A percentile compares a stretch with the other conserved stretches of the same genome.
Evolutionary conservation across 2,888 invertebrate genomes (phyloP).

Genomic region (Anticlea derivata): DNA sequence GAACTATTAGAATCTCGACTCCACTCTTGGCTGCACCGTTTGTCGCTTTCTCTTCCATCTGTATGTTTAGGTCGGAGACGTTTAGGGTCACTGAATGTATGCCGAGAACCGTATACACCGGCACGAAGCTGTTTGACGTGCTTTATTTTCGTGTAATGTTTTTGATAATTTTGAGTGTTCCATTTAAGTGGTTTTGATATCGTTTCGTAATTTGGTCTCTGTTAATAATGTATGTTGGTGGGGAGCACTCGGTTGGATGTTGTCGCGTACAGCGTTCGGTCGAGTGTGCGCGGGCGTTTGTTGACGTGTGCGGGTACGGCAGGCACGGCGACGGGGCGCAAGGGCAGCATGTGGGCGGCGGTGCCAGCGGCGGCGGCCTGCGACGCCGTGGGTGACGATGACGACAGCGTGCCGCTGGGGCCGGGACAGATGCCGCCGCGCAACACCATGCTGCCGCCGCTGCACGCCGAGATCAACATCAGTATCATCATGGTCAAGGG

Average conservation of each 20-base stretch:
- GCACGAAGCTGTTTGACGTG: conserved; percentile 83
- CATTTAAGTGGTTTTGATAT: conserved; percentile 73
- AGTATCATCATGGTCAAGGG: conserved; percentile 96
- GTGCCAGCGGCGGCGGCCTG: conserved; percentile 73
- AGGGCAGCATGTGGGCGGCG: conserved; percentile 83
- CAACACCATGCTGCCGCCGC: conserved; percentile 87
- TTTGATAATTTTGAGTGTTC: conserved; percentile 71
- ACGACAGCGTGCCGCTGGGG: conserved; percentile 86
- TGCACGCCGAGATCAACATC: conserved; percentile 92
- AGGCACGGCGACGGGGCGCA: conserved; percentile 82
- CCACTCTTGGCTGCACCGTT: conserved; percentile 83
- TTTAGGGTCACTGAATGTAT: conserved; percentile 60
- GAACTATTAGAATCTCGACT: conserved; percentile 80
- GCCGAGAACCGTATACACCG: conserved; percentile 73
- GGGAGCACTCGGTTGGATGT: conserved; percentile 4
- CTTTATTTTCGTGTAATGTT: conserved; percentile 78
- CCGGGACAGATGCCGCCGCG: conserved; percentile 93
- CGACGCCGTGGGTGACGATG: conserved; percentile 63
- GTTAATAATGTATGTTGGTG: conserved; percentile 43
- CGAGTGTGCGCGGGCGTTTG: conserved; percentile 2
- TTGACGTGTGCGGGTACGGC: conserved; percentile 37
- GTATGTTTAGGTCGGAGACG: conserved; percentile 76
- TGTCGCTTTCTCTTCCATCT: conserved; percentile 80
- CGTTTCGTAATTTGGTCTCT: conserved; percentile 57
- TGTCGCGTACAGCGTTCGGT: conserved; percentile 4